phyloP scores from a whole-genome alignment of 2,797 vertebrate species.

The Champsocephalus gunnari region DNA sequence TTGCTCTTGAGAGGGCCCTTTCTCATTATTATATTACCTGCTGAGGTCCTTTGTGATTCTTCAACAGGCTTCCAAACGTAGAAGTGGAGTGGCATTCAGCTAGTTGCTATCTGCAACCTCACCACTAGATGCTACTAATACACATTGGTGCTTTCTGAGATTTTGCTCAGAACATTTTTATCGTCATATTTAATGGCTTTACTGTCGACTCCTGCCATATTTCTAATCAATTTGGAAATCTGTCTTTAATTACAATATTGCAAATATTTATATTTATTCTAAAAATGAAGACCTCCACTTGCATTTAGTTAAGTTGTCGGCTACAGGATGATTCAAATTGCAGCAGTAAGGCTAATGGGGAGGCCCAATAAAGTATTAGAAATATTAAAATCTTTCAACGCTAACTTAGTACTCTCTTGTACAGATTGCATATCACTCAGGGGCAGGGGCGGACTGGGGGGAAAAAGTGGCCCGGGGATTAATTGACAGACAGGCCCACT shows the following conservation, averaged over 20 bases:
- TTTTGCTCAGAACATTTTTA: not conserved
- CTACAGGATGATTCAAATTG: constrained; percentile 23
- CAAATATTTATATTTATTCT: constrained; percentile 10
- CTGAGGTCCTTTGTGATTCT: too few relatives aligned
- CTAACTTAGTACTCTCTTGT: constrained; percentile 21
- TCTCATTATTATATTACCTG: too few relatives aligned
- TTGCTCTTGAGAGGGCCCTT: too few relatives aligned
- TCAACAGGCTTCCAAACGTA: too few relatives aligned
- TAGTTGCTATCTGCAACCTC: too few relatives aligned
- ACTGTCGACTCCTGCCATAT: not conserved
- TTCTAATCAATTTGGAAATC: not conserved
- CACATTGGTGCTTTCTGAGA: not conserved
- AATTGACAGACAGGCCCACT: too few relatives aligned
- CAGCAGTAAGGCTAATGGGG: constrained; percentile 16
- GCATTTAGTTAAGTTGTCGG: constrained; percentile 23
- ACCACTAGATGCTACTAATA: too few relatives aligned
- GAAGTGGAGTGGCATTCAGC: too few relatives aligned
- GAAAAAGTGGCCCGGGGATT: too few relatives aligned
- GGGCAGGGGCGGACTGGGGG: not conserved
- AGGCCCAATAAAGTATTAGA: constrained; percentile 17
- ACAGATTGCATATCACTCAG: constrained; percentile 27
- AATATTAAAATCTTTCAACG: constrained; percentile 14
- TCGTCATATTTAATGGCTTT: not conserved
- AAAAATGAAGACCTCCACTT: not conserved
- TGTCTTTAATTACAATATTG: constrained; percentile 5